Evolutionary conservation across 2,888 invertebrate species (phyloP).

Genomic region (Cephus rjabovi): DNA sequence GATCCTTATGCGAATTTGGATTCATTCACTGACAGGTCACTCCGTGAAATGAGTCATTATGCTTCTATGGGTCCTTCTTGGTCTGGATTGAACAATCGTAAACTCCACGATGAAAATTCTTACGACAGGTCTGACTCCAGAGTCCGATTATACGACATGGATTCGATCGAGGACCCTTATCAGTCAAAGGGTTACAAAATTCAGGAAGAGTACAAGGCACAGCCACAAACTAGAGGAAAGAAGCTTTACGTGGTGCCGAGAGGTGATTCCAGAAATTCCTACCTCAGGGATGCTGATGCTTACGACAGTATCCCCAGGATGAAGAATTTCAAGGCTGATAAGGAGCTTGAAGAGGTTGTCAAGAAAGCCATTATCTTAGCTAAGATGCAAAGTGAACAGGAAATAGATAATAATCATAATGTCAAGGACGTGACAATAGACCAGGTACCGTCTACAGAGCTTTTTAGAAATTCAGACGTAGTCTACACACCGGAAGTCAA

Average conservation of each 20-base stretch:
- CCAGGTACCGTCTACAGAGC: neutral
- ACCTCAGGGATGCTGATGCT: neutral
- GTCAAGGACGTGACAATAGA: neutral
- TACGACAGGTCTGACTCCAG: too few relatives aligned
- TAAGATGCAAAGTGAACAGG: neutral
- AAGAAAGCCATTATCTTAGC: slow-evolving; percentile 16
- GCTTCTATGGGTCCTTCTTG: neutral
- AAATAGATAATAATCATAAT: neutral
- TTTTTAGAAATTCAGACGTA: neutral
- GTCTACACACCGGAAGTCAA: slow-evolving; percentile 6
- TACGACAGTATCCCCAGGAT: neutral
- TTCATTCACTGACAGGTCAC: too few relatives aligned
- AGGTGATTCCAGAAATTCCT: neutral
- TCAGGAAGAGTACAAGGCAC: neutral
- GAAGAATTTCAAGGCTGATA: slow-evolving; percentile 4
- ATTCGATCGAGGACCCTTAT: too few relatives aligned
- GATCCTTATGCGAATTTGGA: too few relatives aligned
- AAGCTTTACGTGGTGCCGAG: neutral
- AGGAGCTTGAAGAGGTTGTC: slow-evolving; percentile 21
- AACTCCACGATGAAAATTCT: too few relatives aligned
- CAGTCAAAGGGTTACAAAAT: too few relatives aligned
- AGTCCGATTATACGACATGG: too few relatives aligned
- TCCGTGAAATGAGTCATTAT: too few relatives aligned
- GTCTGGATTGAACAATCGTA: neutral
- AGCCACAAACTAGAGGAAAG: neutral